Conservation (phyloP, 1,140 invertebrate species). For the Caerostris darwini region DNA sequence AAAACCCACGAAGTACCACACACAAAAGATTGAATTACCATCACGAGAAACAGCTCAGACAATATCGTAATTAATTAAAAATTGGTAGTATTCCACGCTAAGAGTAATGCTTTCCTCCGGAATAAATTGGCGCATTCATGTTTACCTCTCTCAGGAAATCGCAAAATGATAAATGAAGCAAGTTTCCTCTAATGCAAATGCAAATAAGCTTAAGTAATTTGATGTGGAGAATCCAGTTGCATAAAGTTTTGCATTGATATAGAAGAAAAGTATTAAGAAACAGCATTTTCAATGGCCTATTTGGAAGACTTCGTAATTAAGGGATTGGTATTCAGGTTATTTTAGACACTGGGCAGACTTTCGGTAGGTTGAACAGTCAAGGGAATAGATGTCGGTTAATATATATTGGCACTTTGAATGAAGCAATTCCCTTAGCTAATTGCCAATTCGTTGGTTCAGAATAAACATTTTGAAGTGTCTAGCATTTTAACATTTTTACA, state of each 20-base stretch:
- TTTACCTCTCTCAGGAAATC: not conserved
- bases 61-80: not conserved
- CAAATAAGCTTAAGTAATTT: not conserved
- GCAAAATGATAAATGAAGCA: not conserved
- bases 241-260: not conserved
- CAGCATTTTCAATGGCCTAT: not conserved
- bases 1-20: not conserved
- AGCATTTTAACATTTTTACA: not conserved
- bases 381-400: not conserved
- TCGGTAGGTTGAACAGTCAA: not conserved
- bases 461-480: not conserved
- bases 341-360: not conserved
- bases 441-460: not conserved
- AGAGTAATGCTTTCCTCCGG: not conserved
- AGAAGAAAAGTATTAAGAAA: not conserved
- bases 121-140: not conserved
- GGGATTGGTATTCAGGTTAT: not conserved
- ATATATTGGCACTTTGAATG: not conserved
- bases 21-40: not conserved
- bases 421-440: not conserved
- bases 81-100: not conserved
- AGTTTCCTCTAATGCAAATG: not conserved
- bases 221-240: not conserved
- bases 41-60: not conserved
- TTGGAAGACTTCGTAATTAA: not conserved